A percentile compares a stretch with the other conserved stretches of the same genome.
phyloP scores from a whole-genome alignment of 1,140 invertebrate genomes.

The Bombus difficillimus region DNA sequence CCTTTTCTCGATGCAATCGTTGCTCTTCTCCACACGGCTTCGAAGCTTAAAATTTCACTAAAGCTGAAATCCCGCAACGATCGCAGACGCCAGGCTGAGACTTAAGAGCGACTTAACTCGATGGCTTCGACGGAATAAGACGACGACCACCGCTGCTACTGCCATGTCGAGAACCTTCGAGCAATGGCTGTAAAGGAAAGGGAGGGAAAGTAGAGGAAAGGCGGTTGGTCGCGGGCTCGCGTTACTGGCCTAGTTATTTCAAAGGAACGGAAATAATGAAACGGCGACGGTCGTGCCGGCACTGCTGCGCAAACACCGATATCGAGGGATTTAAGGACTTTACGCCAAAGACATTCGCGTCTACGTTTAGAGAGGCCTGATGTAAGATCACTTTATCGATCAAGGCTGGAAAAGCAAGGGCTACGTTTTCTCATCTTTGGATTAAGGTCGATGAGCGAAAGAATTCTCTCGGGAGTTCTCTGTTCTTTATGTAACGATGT shows the following conservation, averaged over 20 bases:
- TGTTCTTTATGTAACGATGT: not conserved
- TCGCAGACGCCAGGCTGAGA: slow-evolving; percentile 23
- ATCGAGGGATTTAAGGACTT: slow-evolving; percentile 3
- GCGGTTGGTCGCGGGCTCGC: not conserved
- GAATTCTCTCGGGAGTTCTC: not conserved
- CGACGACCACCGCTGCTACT: not conserved
- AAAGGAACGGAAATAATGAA: slow-evolving; percentile 35
- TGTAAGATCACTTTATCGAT: not conserved
- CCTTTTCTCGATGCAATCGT: slow-evolving; percentile 21
- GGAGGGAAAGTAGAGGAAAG: not conserved
- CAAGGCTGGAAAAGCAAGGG: too few species aligned
- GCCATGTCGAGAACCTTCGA: not conserved
- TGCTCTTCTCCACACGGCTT: slow-evolving; percentile 27
- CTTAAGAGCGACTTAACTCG: slow-evolving; percentile 43
- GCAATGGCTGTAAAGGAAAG: not conserved
- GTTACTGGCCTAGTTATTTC: slow-evolving; percentile 13
- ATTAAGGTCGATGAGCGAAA: not conserved
- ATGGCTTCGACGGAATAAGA: slow-evolving; percentile 23
- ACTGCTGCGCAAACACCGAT: slow-evolving; percentile 17
- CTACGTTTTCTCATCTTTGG: not conserved
- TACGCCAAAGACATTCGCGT: not conserved
- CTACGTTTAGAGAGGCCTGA: not conserved
- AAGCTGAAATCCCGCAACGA: slow-evolving; percentile 48
- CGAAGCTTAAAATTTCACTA: slow-evolving; percentile 48
- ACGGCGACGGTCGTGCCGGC: not conserved